Conservation (phyloP, 2,113 vertebrate genomes). For the Lichenostomus cassidix region DNA sequence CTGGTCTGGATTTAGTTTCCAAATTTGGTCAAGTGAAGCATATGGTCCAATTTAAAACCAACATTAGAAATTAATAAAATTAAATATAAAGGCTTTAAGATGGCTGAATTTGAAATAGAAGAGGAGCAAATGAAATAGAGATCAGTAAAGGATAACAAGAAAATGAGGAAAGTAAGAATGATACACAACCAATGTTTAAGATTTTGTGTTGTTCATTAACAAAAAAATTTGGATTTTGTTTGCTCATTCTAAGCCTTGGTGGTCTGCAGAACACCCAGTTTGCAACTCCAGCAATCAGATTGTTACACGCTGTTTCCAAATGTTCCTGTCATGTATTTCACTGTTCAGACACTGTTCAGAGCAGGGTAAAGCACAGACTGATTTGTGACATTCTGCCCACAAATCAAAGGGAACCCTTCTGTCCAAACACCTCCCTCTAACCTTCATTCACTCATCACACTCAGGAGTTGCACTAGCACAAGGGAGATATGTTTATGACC, state of each 20-base stretch:
- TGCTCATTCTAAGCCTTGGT: not conserved
- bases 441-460: not conserved
- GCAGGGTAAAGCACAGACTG: not conserved
- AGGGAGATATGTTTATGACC: not conserved
- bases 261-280: not conserved
- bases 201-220: not conserved
- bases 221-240: not conserved
- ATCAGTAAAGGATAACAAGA: not conserved
- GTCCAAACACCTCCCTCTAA: not conserved
- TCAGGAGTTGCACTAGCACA: not conserved
- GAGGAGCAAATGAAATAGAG: not conserved
- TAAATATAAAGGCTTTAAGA: not conserved
- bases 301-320: not conserved
- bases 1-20: not conserved
- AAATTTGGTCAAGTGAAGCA: not conserved
- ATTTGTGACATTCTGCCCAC: not conserved
- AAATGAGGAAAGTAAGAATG: not conserved
- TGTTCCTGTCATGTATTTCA: not conserved
- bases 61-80: not conserved
- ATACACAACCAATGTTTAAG: not conserved
- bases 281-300: not conserved
- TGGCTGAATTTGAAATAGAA: not conserved
- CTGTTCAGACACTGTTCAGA: not conserved
- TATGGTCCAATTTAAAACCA: not conserved
- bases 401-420: not conserved